These are phyloP conservation scores for Origma solitaria DNA, from an alignment of 2,113 vertebrate genomes.

Conservation along the genomic window DNA sequence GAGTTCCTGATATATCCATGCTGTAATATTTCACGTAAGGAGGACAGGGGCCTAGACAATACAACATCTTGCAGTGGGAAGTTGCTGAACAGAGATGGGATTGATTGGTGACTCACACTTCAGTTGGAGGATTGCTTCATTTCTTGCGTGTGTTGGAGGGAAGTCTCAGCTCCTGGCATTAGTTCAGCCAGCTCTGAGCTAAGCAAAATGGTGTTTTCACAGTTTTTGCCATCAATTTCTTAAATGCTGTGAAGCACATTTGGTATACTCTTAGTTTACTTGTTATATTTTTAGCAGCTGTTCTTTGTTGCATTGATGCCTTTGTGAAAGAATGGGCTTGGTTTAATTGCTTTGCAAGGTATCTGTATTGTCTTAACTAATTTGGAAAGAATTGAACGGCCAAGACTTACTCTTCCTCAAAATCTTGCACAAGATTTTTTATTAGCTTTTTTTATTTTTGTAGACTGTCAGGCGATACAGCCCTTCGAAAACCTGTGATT, in stretches of 20 bases:
- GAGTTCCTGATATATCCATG: background rate
- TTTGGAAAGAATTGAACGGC: background rate
- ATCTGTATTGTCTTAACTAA: background rate
- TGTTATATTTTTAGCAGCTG: background rate
- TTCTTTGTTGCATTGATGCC: background rate
- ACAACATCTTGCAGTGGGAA: background rate
- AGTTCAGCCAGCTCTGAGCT: background rate
- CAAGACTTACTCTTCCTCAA: background rate
- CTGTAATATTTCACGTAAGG: background rate
- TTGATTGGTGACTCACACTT: background rate
- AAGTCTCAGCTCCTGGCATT: background rate
- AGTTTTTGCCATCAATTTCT: background rate
- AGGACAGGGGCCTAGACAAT: background rate
- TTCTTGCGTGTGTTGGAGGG: background rate
- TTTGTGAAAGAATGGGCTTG: background rate
- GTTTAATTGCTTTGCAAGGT: background rate
- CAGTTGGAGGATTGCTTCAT: background rate
- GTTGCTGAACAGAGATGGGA: background rate
- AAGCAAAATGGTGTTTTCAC: background rate
- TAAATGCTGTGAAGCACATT: background rate
- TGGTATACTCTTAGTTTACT: rapidly evolving
- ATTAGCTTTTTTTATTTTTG: background rate
- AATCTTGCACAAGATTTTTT: background rate
- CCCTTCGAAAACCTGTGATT: background rate
- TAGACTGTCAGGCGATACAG: background rate